These are phyloP conservation scores for Lysiphlebus fabarum DNA, from an alignment of 1,140 invertebrate species.

Conservation along the genomic window DNA sequence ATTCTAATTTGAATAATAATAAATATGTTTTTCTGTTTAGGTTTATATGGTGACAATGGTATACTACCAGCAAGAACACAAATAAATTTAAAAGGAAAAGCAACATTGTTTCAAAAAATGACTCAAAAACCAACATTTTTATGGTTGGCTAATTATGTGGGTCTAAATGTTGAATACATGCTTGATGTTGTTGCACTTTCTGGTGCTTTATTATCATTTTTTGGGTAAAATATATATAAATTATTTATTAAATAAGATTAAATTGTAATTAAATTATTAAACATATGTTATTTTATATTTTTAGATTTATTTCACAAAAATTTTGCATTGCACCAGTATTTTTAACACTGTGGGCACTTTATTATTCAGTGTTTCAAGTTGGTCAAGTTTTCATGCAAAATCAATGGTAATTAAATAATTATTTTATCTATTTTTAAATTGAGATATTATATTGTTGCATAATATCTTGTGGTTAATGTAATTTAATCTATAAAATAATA, in stretches of 20 bases:
- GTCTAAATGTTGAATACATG: slow-evolving; percentile 66
- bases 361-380: slow-evolving; percentile 74
- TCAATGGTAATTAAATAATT: slow-evolving; percentile 61
- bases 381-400: slow-evolving; percentile 76
- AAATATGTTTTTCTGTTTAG: slow-evolving; percentile 46
- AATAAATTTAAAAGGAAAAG: slow-evolving; percentile 54
- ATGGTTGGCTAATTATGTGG: slow-evolving; percentile 67
- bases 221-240: slow-evolving; percentile 53
- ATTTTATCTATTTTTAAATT: background rate
- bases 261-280: slow-evolving; percentile 15
- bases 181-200: slow-evolving; percentile 70
- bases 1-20: slow-evolving; percentile 8
- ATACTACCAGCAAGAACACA: slow-evolving; percentile 68
- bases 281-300: slow-evolving; percentile 36
- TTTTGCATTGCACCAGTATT: slow-evolving; percentile 65
- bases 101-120: slow-evolving; percentile 56
- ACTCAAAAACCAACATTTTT: slow-evolving; percentile 68
- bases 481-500: too few relatives aligned
- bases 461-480: background rate
- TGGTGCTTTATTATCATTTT: slow-evolving; percentile 66
- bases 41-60: slow-evolving; percentile 78
- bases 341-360: slow-evolving; percentile 67
- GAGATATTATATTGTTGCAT: background rate
- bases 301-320: slow-evolving; percentile 64
- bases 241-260: slow-evolving; percentile 2